Base-by-base conservation (phyloP, 2,888 invertebrate species). In the Seira musarum region DNA sequence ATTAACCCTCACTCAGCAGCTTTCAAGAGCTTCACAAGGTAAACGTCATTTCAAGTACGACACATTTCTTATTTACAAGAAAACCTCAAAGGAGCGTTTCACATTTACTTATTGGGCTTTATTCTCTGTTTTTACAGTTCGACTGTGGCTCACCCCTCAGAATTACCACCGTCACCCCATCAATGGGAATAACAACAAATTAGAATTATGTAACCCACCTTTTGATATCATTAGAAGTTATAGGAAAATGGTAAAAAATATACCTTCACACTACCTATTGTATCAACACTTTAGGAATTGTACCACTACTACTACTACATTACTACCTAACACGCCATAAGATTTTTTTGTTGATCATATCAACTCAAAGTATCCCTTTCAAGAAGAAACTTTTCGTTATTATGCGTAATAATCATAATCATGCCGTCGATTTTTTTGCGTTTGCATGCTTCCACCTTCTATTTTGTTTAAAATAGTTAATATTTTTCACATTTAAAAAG, bases 1-100 rank as follows among this genome's bases (percentile, higher is more conserved):
- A 99, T 99, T 92, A 99, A 99, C 92, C 99, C 99, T 88, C 97
- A 98, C 91, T 98, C 98, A 89, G 98, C 98, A 90, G 98, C 99
- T 90, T 99, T 98, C 93, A 98, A 98, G 93, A 98, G 97, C 93
- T 99, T 99, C 93, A 96, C 98, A 92, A 99, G 97, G 98, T 99
- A 95, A 95, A 94, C 90, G n/a, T n/a, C n/a, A n/a, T n/a, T n/a
- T n/a, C n/a, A n/a, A n/a, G n/a, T n/a, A n/a, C n/a, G 15, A 46
- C 10, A 13, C 49, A 46, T 15, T 15, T 13, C 49, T 15, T 13
- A 46, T 46, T 15, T 15, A 15, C 49, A 15, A 13, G 49, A 46
- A 46, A 13, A n/a, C 8, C 61, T 17, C 61, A 6, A 13, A 19
- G 61, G 17, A 17, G 17, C 61, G n/a, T n/a, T n/a, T n/a, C n/a